Base-by-base conservation (phyloP, 2,113 vertebrate species). In the Centropus unirufus region DNA sequence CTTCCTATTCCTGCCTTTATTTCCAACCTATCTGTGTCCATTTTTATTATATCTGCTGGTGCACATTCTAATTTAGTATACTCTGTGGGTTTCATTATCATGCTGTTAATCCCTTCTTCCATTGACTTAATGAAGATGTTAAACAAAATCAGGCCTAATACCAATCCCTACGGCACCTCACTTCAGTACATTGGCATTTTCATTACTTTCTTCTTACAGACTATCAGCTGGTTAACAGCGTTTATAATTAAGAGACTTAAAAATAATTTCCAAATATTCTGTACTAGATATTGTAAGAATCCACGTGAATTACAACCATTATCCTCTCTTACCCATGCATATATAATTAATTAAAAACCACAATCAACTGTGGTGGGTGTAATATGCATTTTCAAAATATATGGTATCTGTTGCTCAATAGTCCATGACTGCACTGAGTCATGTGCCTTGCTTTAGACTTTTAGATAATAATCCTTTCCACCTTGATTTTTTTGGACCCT, bases 81-180 rank as follows among this genome's bases (percentile, higher is more conserved):
- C 88, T 97, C 90, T 76, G 44, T 90, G 91, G 91, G 44, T 97
- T 97, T 97, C 88, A 95, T 97, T 97, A 95, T 85, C 84, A 91
- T 84, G 75, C 88, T 87, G 78, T 83, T 97, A 97, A 97, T 97
- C 90, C 90, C 55, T 87, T 91, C 90, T 91, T 96, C 51, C 89
- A 91, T 39, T 95, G 96, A 90, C 83, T 95, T 97, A 95, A 96
- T 96, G 89, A 97, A 96, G 95, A 95, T 95, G 92, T 97, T 97
- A 97, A 96, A 92, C 90, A 96, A 96, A 97, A 96, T 93, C 92
- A 95, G 89, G 61, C 85, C 78, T 94, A 88, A 66, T 93, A 93
- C 94, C 51, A 84, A 54, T 96, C 95, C 95, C 96, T 93, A 54
- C 0, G 69, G 95, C 91, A 74, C 55, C 54, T 22, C 81, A 73